A percentile compares a stretch with the other conserved stretches of the same genome.
phyloP scores from a whole-genome alignment of 1,140 invertebrate genomes.

The Psix sp. region DNA sequence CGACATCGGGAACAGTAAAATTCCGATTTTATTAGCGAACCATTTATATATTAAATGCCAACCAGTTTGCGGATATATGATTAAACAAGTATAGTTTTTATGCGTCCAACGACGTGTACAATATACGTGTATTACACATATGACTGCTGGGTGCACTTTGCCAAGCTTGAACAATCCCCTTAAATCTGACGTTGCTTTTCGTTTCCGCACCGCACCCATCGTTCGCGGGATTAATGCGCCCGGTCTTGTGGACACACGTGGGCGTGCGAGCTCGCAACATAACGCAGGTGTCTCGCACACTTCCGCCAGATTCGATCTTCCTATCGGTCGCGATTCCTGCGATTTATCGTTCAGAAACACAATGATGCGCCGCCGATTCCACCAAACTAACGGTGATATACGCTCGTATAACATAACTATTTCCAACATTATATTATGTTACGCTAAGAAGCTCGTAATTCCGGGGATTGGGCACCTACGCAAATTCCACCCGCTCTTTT shows the following conservation, averaged over 20 bases:
- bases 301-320: slow-evolving; percentile 45
- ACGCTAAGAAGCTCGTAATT: slow-evolving; percentile 48
- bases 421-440: slow-evolving; percentile 32
- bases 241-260: slow-evolving; percentile 20
- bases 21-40: too few species aligned
- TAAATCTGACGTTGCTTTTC: slow-evolving; percentile 34
- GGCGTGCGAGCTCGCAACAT: slow-evolving; percentile 28
- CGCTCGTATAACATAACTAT: slow-evolving; percentile 41
- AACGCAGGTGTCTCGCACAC: slow-evolving; percentile 41
- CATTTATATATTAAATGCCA: too few species aligned
- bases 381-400: slow-evolving; percentile 16
- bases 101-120: slow-evolving; percentile 15
- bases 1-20: too few species aligned
- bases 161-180: slow-evolving; percentile 32
- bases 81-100: slow-evolving; percentile 27
- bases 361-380: slow-evolving; percentile 21
- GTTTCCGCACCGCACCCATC: slow-evolving; percentile 44
- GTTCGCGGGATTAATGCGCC: slow-evolving; percentile 33
- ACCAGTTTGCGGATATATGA: too few species aligned
- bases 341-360: slow-evolving; percentile 34
- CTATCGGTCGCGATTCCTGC: slow-evolving; percentile 38
- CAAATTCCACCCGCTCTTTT: slow-evolving; percentile 36
- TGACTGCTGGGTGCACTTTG: slow-evolving; percentile 42
- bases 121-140: slow-evolving; percentile 32
- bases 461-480: slow-evolving; percentile 44